Evolutionary conservation across 2,113 vertebrate species (phyloP).

Genomic region (Ranitomeya imitator): DNA sequence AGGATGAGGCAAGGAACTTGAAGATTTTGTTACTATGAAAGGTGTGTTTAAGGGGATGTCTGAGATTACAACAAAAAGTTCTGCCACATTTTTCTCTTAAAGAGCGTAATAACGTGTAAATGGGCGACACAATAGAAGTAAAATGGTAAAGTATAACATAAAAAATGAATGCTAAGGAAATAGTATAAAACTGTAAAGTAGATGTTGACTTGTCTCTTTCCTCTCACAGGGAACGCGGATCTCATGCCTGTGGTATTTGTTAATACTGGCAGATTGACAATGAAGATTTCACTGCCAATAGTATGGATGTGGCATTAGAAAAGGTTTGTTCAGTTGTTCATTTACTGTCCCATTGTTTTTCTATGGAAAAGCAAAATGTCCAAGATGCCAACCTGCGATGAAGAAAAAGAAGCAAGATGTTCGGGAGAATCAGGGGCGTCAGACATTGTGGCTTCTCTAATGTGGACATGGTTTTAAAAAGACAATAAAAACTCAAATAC

Average conservation of each 20-base stretch:
- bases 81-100: not conserved
- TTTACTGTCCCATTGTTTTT: not conserved
- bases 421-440: not conserved
- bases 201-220: not conserved
- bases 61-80: no score
- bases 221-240: not conserved
- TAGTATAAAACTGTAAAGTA: not conserved
- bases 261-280: constrained; percentile 3
- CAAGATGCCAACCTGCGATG: not conserved
- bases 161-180: not conserved
- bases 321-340: not conserved
- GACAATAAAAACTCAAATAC: not conserved
- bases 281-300: not conserved
- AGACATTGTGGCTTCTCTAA: not conserved
- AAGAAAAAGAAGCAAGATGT: not conserved
- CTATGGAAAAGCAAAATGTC: not conserved
- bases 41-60: no score
- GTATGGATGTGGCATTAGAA: not conserved
- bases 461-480: not conserved
- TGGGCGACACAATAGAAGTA: not conserved
- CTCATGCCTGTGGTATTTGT: constrained; percentile 29
- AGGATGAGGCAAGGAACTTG: no score
- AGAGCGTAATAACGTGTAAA: not conserved
- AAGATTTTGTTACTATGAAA: no score
- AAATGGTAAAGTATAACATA: not conserved